Conservation (phyloP, 2,888 invertebrate species). For the Choreutis nemorana region DNA sequence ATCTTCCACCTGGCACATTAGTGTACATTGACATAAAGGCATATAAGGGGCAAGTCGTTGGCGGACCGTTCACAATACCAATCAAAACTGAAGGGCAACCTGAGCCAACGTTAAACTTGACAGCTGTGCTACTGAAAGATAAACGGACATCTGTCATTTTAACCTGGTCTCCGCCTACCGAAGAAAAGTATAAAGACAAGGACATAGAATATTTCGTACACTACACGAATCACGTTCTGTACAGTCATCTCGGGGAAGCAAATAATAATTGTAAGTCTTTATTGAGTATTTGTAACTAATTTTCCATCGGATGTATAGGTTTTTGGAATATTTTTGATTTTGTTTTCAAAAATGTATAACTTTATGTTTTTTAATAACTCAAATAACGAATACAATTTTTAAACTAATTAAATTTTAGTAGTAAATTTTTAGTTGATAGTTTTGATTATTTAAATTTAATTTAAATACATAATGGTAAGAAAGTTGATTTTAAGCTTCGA, state of each 20-base stretch:
- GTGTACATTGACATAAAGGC: constrained; percentile 69
- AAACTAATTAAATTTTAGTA: too few relatives aligned
- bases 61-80: constrained; percentile 54
- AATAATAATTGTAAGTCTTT: constrained; percentile 63
- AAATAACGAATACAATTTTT: too few relatives aligned
- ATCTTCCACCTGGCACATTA: constrained; percentile 60
- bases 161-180: constrained; percentile 71
- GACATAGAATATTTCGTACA: constrained; percentile 73
- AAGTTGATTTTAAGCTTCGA: too few relatives aligned
- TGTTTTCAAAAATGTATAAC: not conserved
- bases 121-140: constrained; percentile 56
- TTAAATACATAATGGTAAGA: too few relatives aligned
- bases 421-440: too few relatives aligned
- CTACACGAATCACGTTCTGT: constrained; percentile 65
- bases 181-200: constrained; percentile 47
- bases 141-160: constrained; percentile 70
- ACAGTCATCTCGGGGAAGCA: constrained; percentile 46
- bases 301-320: too few relatives aligned
- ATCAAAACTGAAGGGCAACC: constrained; percentile 54
- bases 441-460: too few relatives aligned
- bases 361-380: too few relatives aligned
- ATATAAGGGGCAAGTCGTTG: constrained; percentile 63
- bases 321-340: too few relatives aligned
- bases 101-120: constrained; percentile 58
- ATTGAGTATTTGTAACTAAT: too few relatives aligned